Evolutionary conservation across 2,888 invertebrate genomes (phyloP).

Genomic region (Cyclophora punctaria): DNA sequence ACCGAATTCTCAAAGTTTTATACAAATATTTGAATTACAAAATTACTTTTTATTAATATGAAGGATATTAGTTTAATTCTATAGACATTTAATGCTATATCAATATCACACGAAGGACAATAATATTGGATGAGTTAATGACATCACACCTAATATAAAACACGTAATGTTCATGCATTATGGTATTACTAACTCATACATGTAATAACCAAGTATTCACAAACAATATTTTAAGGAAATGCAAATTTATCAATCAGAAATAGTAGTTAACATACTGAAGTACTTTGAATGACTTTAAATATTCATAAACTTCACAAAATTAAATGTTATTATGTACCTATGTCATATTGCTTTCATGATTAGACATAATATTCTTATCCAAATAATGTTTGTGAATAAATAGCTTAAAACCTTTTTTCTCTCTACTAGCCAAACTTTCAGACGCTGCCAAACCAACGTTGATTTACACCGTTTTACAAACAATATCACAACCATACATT

Average conservation of each 20-base stretch:
- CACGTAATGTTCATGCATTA: no score
- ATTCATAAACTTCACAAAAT: background rate
- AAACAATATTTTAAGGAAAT: no score
- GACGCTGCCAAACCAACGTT: background rate
- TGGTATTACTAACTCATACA: no score
- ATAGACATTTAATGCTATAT: constrained; percentile 5
- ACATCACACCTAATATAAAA: constrained; percentile 8
- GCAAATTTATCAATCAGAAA: no score
- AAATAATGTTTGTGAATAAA: background rate
- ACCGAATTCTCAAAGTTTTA: constrained; percentile 1
- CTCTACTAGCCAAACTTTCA: no score
- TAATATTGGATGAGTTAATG: constrained; percentile 4
- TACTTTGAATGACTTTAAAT: background rate
- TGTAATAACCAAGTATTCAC: no score
- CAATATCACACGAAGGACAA: constrained; percentile 15
- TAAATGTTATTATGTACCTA: no score
- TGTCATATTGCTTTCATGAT: background rate
- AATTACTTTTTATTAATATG: constrained; percentile 7
- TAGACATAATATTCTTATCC: background rate
- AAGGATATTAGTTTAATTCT: constrained; percentile 12
- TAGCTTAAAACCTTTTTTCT: background rate
- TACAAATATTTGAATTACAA: constrained; percentile 7
- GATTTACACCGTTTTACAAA: constrained; percentile 12
- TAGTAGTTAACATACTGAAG: no score
- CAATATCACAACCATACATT: constrained; percentile 64